Base-by-base conservation (phyloP, 2,888 invertebrate genomes). In the Sphaeridia pumilis region DNA sequence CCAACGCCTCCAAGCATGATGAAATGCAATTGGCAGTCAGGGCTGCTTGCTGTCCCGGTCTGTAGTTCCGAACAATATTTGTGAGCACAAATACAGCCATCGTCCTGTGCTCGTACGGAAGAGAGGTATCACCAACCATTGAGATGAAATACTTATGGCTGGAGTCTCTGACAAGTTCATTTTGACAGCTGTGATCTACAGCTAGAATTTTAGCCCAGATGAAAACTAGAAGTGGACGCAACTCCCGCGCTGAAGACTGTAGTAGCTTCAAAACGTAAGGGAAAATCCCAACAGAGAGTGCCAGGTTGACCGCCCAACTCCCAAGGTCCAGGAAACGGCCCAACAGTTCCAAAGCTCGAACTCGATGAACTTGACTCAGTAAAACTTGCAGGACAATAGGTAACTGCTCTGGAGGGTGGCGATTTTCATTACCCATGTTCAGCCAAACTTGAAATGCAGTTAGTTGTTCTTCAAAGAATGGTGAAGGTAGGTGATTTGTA, bases 201-300 rank as follows among this genome's bases (percentile, higher is more conserved):
- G 95, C 93, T 54, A 98, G 75, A 66, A 98, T 94, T 75, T 95
- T 94, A 20, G 98, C 94, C 98, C 98, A 98, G 65, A 98, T 95
- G 71, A 94, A 95, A 42, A 97, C 93, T 65, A 98, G 78, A 56
- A 93, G 78, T 5, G 93, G 87, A 54, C 94, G 77, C 63, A 98
- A 74, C 71, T 98, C 97, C 65, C 82, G 79, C 2, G 93, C 93
- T 58, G 87, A 86, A 66, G 93, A 93, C 74, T 98, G 97, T 66
- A 98, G 76, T 65, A 99, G 74, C 73, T 95, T 95, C 51, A 98
- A 78, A 66, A 98, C 94, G 72, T 98, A 98, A 0, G 98, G 98
- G 73, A 97, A 98, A 69, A 98, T 97, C 64, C 98, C 97, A 43
- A 98, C 98, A 50, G 87, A 87, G 24, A 99, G 77, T 49, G 95